These are phyloP conservation scores for Adelognathus sp. DNA, from an alignment of 2,888 invertebrate genomes.

Conservation along the genomic window DNA sequence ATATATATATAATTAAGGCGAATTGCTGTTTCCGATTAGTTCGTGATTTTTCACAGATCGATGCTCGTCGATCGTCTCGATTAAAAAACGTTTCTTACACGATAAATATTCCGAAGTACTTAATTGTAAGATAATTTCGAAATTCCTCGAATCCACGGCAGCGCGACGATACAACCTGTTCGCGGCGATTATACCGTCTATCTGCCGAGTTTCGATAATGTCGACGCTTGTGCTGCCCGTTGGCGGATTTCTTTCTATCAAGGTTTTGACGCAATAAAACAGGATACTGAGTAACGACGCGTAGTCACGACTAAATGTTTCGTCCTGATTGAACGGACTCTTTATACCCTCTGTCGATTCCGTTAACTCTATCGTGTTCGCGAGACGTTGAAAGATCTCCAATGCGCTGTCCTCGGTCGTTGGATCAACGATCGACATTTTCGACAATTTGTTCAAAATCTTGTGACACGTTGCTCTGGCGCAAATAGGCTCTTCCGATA, in stretches of 20 bases:
- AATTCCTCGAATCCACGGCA: conserved; percentile 55
- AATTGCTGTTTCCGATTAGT: conserved; percentile 11
- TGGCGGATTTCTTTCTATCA: not conserved
- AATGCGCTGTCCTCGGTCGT: not conserved
- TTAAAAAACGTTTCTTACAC: conserved; percentile 48
- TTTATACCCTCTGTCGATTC: conserved; percentile 60
- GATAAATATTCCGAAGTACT: conserved; percentile 67
- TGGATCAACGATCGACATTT: not conserved
- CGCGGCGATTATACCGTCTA: conserved; percentile 18
- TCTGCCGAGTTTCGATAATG: conserved; percentile 4
- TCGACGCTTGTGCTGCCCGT: not conserved
- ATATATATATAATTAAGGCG: conserved; percentile 19
- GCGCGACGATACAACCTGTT: conserved; percentile 60
- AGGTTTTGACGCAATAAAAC: conserved; percentile 49
- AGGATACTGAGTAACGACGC: conserved; percentile 71
- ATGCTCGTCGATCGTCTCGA: conserved; percentile 6
- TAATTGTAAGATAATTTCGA: conserved; percentile 62
- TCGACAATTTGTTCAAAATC: conserved; percentile 4
- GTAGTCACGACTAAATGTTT: conserved; percentile 82
- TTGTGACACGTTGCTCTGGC: conserved; percentile 23
- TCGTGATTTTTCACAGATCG: not conserved
- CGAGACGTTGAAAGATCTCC: not conserved
- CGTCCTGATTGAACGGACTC: conserved; percentile 83
- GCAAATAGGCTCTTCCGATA: not conserved
- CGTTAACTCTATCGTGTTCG: not conserved